Evolutionary conservation across 1,140 invertebrate species (phyloP).

Genomic region (Cotesia glomerata): DNA sequence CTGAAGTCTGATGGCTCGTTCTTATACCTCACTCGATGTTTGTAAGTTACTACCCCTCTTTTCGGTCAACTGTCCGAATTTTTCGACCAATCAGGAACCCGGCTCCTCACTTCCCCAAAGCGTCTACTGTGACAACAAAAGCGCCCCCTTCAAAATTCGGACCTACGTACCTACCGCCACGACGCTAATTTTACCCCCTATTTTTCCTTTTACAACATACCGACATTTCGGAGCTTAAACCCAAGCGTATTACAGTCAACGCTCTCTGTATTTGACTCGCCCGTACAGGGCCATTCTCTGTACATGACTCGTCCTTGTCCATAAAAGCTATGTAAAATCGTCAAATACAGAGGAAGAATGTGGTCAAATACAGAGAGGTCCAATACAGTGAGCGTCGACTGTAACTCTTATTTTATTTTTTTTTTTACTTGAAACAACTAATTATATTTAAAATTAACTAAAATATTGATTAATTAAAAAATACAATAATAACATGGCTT

Average conservation of each 20-base stretch:
- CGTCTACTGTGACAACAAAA: not conserved
- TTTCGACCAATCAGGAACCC: not conserved
- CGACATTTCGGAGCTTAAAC: not conserved
- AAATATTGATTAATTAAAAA: too few species aligned
- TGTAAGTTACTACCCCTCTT: not conserved
- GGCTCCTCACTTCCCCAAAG: not conserved
- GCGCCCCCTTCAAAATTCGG: not conserved
- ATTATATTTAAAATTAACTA: too few species aligned
- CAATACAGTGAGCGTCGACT: too few species aligned
- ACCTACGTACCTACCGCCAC: not conserved
- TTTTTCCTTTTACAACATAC: not conserved
- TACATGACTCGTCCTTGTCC: too few species aligned
- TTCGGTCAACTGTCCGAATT: not conserved
- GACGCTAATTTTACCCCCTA: not conserved
- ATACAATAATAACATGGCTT: too few species aligned
- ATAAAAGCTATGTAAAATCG: too few species aligned
- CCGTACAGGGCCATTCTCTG: too few species aligned
- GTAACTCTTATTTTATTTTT: not conserved
- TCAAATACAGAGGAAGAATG: too few species aligned
- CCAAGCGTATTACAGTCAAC: too few species aligned
- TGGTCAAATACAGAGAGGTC: too few species aligned
- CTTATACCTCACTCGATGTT: conserved; percentile 4
- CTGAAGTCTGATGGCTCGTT: not conserved
- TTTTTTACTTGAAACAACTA: too few species aligned
- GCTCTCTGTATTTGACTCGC: too few species aligned